Conservation (phyloP, 2,797 vertebrate genomes). For the Gila robusta region DNA sequence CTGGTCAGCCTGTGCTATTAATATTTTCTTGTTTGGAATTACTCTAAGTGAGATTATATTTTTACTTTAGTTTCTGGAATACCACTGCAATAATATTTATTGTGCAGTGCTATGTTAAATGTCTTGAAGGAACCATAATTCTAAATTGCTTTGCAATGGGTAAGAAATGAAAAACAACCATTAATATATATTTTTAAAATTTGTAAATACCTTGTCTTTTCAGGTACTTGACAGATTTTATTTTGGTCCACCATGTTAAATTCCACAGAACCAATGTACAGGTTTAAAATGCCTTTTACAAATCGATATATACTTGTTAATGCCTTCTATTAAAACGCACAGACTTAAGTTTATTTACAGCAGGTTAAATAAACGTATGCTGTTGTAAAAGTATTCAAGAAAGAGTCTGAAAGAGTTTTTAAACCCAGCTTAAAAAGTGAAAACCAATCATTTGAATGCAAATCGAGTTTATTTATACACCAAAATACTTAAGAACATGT, state of each 20-base stretch:
- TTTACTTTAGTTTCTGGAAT: neutral
- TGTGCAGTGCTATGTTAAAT: neutral
- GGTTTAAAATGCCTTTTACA: neutral
- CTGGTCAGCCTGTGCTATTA: neutral
- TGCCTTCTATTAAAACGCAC: neutral
- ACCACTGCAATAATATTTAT: neutral
- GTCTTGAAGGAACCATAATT: neutral
- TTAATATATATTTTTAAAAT: no score
- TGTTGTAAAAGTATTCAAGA: neutral
- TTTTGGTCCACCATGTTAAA: neutral
- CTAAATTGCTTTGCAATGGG: neutral
- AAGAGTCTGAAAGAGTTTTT: neutral
- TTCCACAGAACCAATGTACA: neutral
- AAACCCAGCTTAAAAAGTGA: neutral
- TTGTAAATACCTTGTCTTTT: neutral
- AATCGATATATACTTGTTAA: neutral
- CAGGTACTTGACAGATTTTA: neutral
- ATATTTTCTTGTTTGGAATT: neutral
- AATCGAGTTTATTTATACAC: conserved; percentile 20
- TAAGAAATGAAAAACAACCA: neutral
- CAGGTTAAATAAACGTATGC: neutral
- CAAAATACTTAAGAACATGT: neutral
- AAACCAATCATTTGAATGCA: neutral
- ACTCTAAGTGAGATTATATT: neutral
- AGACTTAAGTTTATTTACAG: neutral